phyloP scores from a whole-genome alignment of 1,140 invertebrate species.

The Drosophila prosaltans region DNA sequence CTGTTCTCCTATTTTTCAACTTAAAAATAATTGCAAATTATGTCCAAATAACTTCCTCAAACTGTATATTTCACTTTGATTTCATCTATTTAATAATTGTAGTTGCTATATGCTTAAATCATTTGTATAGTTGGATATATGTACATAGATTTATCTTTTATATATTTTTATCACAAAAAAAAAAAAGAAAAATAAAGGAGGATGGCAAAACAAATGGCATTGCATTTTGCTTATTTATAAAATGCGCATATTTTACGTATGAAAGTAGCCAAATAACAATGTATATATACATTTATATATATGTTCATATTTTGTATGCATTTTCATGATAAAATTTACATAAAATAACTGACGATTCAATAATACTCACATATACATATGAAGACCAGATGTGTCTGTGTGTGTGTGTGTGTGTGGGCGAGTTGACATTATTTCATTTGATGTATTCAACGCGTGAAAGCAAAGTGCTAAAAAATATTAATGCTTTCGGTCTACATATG shows the following conservation, averaged over 20 bases:
- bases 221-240: conserved; percentile 9
- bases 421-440: not conserved
- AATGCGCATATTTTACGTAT: not conserved
- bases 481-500: not conserved
- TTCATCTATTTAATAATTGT: too few relatives aligned
- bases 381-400: too few relatives aligned
- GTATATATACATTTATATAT: not conserved
- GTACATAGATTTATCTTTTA: too few relatives aligned
- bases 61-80: too few relatives aligned
- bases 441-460: conserved; percentile 4
- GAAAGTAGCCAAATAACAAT: conserved; percentile 11
- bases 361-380: not conserved
- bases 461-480: conserved; percentile 13
- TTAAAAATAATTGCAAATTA: too few relatives aligned
- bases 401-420: not conserved
- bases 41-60: too few relatives aligned
- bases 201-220: not conserved
- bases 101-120: too few relatives aligned
- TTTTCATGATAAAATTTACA: conserved; percentile 6
- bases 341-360: conserved; percentile 11
- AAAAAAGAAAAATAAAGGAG: not conserved
- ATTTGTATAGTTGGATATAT: not conserved
- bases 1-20: too few relatives aligned
- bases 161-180: not conserved
- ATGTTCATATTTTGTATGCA: conserved; percentile 4